A percentile compares a stretch with the other conserved stretches of the same genome.
Conservation (phyloP, 2,888 invertebrate genomes). For the Mimachlamys varia region DNA sequence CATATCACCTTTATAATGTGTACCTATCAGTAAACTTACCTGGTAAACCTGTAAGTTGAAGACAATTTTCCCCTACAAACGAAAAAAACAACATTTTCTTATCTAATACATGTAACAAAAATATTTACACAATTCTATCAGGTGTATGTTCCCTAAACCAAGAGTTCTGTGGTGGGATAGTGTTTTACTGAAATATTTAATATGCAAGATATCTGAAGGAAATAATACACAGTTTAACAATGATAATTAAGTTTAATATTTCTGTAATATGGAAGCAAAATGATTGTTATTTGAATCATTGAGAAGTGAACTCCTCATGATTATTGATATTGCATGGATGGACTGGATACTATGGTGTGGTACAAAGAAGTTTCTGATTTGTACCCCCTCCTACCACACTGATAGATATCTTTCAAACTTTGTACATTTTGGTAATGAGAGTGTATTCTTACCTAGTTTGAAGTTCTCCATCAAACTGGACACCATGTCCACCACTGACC, state of each 20-base stretch:
- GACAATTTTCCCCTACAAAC: constrained; percentile 66
- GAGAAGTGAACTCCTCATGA: too few relatives aligned
- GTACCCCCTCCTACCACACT: too few relatives aligned
- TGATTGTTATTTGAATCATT: too few relatives aligned
- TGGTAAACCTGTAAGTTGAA: constrained; percentile 46
- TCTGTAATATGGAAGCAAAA: too few relatives aligned
- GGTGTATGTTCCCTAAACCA: too few relatives aligned
- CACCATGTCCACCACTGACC: constrained; percentile 64
- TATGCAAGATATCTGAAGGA: not conserved
- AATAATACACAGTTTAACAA: not conserved
- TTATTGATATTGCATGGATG: too few relatives aligned
- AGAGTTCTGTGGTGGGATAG: too few relatives aligned
- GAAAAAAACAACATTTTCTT: constrained; percentile 36
- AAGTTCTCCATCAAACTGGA: constrained; percentile 72
- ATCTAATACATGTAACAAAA: too few relatives aligned
- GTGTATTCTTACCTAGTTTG: constrained; percentile 60
- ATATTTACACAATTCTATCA: too few relatives aligned
- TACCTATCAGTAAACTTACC: constrained; percentile 48
- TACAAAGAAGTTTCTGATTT: too few relatives aligned
- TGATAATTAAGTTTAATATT: too few relatives aligned
- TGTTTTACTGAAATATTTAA: not conserved
- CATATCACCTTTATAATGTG: constrained; percentile 45
- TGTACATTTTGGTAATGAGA: not conserved
- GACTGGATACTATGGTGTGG: too few relatives aligned
- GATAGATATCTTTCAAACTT: not conserved